phyloP scores from a whole-genome alignment of 2,113 vertebrate genomes.

The Craseonycteris thonglongyai region DNA sequence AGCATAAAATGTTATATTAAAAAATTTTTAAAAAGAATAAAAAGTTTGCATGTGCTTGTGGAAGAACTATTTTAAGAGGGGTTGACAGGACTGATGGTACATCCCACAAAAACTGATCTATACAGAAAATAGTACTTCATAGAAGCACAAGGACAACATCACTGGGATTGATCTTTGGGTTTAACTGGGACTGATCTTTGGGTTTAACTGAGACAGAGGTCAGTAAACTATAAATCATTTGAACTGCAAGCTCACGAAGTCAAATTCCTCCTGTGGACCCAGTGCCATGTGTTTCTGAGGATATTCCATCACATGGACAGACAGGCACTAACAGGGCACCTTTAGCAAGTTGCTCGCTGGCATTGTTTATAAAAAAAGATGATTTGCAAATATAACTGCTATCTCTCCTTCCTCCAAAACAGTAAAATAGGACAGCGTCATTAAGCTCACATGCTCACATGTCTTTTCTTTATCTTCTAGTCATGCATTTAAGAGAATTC shows the following conservation, averaged over 20 bases:
- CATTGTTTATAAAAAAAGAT: not conserved
- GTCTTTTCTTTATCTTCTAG: not conserved
- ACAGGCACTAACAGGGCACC: too few relatives aligned
- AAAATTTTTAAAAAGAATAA: not conserved
- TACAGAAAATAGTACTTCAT: fast-evolving
- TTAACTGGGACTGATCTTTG: not conserved
- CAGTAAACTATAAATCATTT: not conserved
- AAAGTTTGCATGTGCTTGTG: not conserved
- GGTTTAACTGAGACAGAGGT: not conserved
- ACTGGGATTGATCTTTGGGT: not conserved
- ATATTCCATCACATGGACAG: not conserved
- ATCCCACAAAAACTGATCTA: not conserved
- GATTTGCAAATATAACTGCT: not conserved
- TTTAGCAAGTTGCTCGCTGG: not conserved
- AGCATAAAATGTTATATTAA: not conserved
- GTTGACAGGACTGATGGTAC: not conserved
- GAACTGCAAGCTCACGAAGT: not conserved
- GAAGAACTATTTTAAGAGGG: not conserved
- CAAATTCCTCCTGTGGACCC: not conserved
- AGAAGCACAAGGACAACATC: not conserved
- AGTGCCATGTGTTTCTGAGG: not conserved
- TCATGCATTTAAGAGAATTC: not conserved
- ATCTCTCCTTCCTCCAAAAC: not conserved
- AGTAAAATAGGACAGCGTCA: not conserved
- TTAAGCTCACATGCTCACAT: not conserved